Base-by-base conservation (phyloP, 2,888 invertebrate genomes). In the Polydesmus complanatus region DNA sequence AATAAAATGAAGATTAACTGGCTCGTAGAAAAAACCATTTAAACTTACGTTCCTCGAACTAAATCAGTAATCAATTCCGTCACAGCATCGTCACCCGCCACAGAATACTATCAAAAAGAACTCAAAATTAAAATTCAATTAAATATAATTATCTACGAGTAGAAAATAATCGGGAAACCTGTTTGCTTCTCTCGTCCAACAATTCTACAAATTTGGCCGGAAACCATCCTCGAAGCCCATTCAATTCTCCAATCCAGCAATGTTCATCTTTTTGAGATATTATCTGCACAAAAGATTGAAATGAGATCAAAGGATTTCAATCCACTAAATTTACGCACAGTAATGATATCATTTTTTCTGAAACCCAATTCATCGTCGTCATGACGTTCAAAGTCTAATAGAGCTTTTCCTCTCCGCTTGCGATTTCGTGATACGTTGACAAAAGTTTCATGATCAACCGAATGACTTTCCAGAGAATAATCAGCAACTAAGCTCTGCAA, bases 331-430 rank as follows among this genome's bases (percentile, higher is more conserved):
- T 48, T 2, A 51, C 71, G 69, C 53, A 98, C 91, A 58, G 94
- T 97, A 60, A 98, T 95, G 49, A 98, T 90, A 75, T 99, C 97
- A 78, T 98, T 97, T 75, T 94, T 96, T 58, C 95, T 82, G 75
- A 98, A 98, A 8, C 97, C 97, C 60, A 98, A 76, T 75, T 98
- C 98, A 78, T 99, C 97, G 67, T 96, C 96, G 76, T 96, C 96
- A 71, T 94, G 88, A 65, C 96, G 80, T 75, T 97, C 96, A 78
- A 98, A 98, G 78, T 97, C 96, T 68, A 96, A 79, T 64, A 98
- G 77, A 1, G 97, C 97, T 75, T 97, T 94, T 2, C 97, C 97
- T 66, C 97, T 79, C 65, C 94, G 80, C 68, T 86, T 85, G 64
- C 93, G 83, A 68, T 86, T 88, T 68, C 86, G 80, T 1, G 91